A percentile compares a stretch with the other conserved stretches of the same genome.
phyloP scores from a whole-genome alignment of 2,113 vertebrate species.

The Corydoras sp. region DNA sequence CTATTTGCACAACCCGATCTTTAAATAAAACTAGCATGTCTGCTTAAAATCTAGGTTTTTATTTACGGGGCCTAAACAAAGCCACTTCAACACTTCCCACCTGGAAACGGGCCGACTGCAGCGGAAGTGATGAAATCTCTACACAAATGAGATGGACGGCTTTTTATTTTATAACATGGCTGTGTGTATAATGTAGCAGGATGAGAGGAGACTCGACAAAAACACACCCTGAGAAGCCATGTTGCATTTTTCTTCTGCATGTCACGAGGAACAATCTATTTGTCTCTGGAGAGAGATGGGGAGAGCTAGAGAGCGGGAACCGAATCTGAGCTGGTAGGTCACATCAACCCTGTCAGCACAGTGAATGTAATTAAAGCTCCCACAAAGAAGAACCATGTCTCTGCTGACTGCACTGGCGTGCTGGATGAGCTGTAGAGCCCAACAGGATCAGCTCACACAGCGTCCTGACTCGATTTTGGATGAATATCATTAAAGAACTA shows the following conservation, averaged over 20 bases:
- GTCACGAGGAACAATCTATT: constrained; percentile 56
- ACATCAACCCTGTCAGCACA: constrained; percentile 58
- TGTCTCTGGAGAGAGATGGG: constrained; percentile 35
- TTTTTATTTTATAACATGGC: neutral
- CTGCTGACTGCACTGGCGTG: neutral
- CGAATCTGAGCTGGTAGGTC: constrained; percentile 55
- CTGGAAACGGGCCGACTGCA: constrained; percentile 13
- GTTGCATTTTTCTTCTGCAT: constrained; percentile 44
- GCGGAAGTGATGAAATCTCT: neutral
- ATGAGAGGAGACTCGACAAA: constrained; percentile 16
- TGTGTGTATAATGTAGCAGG: neutral
- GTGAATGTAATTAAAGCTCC: constrained; percentile 57
- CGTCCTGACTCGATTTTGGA: too few relatives aligned
- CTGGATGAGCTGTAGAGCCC: too few relatives aligned
- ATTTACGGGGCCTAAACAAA: constrained; percentile 15
- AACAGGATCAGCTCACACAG: too few relatives aligned
- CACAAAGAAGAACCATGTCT: constrained; percentile 30
- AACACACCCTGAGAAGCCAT: constrained; percentile 36
- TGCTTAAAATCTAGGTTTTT: too few relatives aligned
- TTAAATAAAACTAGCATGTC: too few relatives aligned
- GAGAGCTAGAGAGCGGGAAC: constrained; percentile 26
- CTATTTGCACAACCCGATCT: too few relatives aligned
- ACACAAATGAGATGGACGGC: neutral
- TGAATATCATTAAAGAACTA: too few relatives aligned
- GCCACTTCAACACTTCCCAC: constrained; percentile 52